These are phyloP conservation scores for Pithys albifrons DNA, from an alignment of 2,113 vertebrate species.

Conservation along the genomic window DNA sequence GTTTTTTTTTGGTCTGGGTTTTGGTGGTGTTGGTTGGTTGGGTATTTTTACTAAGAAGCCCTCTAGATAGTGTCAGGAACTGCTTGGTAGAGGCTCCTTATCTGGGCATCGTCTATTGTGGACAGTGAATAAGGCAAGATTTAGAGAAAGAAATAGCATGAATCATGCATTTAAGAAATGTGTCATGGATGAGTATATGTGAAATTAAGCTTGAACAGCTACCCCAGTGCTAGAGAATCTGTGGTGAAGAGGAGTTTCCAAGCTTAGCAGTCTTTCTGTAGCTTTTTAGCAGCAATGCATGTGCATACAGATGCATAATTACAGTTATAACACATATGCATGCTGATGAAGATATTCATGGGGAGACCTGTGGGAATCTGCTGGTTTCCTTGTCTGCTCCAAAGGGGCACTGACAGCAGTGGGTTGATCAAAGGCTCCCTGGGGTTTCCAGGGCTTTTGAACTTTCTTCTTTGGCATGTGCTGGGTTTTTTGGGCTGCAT, in stretches of 20 bases:
- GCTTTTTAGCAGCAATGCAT: background rate
- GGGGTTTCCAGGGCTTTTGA: background rate
- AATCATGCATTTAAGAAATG: background rate
- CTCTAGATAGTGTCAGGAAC: background rate
- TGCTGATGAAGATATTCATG: background rate
- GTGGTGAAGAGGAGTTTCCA: background rate
- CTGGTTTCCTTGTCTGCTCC: background rate
- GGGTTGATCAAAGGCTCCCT: background rate
- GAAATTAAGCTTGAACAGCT: background rate
- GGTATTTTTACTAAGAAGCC: background rate
- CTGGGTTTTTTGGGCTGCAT: background rate
- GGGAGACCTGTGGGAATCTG: background rate
- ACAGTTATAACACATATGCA: fast-evolving
- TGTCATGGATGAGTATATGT: background rate
- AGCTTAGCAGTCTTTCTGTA: background rate
- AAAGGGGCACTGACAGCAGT: background rate
- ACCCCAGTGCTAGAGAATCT: background rate
- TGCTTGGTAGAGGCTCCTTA: background rate
- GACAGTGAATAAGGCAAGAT: background rate
- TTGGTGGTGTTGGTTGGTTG: background rate
- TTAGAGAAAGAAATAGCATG: background rate
- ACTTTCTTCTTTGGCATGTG: background rate
- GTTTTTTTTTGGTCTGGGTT: background rate
- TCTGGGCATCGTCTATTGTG: background rate
- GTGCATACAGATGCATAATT: background rate